Evolutionary conservation across 2,113 vertebrate genomes (phyloP), one percentile per base, ranked within the genome.

Genomic region (Dromiciops gliroides): DNA sequence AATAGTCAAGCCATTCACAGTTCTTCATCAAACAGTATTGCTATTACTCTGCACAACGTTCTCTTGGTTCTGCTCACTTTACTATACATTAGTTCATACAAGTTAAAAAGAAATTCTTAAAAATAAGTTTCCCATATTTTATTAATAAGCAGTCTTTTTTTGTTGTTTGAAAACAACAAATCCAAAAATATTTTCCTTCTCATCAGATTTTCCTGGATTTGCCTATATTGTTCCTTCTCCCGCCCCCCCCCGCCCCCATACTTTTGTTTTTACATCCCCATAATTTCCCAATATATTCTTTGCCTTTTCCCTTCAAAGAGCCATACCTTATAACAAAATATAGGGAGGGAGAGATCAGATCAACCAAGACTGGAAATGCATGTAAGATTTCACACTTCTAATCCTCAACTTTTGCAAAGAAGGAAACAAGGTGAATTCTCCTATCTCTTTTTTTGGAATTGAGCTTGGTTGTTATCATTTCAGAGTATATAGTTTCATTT

Each of bases 51-150:
- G n/a, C n/a, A n/a, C n/a, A n/a, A n/a, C n/a, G n/a, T n/a, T n/a
- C n/a, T n/a, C n/a, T n/a, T n/a, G n/a, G n/a, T n/a, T n/a, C n/a
- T n/a, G n/a, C n/a, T n/a, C n/a, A n/a, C n/a, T n/a, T n/a, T n/a
- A n/a, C n/a, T n/a, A n/a, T n/a, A n/a, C n/a, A n/a, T n/a, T n/a
- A n/a, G n/a, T n/a, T n/a, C n/a, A n/a, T n/a, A n/a, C n/a, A n/a
- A n/a, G n/a, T n/a, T 99, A 97, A 98, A 94, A 8, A 93, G 37
- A 51, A 51, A 48, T 91, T 96, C 51, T 98, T 93, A 90, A 10
- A 96, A 94, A 24, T 92, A 94, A 93, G 8, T 75, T 53, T 89
- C 93, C 96, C 92, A 51, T 92, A 95, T 97, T 91, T 97, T 94
- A 50, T 89, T 93, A 26, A 89, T 97, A 89, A 3, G 94, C 94